Evolutionary conservation across 2,113 vertebrate genomes (phyloP), one percentile per base, ranked within the genome.

Genomic region (Alligator mississippiensis): DNA sequence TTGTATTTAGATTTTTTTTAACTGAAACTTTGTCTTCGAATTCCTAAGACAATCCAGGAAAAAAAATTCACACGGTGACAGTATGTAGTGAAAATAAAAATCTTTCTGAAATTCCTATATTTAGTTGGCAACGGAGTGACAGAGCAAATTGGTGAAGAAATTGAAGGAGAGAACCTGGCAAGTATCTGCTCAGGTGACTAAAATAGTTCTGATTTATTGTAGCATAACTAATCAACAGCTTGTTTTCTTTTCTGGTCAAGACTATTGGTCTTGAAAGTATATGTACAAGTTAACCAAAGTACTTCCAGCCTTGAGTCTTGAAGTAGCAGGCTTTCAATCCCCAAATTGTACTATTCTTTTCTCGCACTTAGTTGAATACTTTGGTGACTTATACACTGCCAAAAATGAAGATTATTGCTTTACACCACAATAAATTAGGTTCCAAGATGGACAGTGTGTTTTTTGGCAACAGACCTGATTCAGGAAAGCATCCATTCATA

Each of bases 41-140:
- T 80, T 22, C 30, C 11, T 3, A 77, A 64, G 11, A n/a, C 70
- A 47, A 78, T 0, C 55, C 72, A 64, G 91, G 66, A 82, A 92
- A 9, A 91, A 84, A 28, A 74, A 74, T 24, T 47, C 6, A 24
- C 21, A 6, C 47, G 85, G 59, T 92, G 83, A 89, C 81, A 93
- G 55, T 95, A 66, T 34, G 11, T 88, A 88, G 66, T 72, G 66
- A 70, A 90, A 88, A 78, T 18, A 88, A 92, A 55, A 64, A 87
- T 58, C n/a, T 90, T 91, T 93, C 18, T 90, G 47, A 16, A 82
- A 54, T 89, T 68, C 25, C 34, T 74, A 25, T 61, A 38, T 90
- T 91, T 91, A 82, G 78, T 82, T 84, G 27, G 80, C 78, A 87
- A 61, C 77, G 0, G 5, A 5, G 47, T 47, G 47, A 47, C 47